These are phyloP conservation scores for Lophotriccus pileatus DNA, from an alignment of 2,797 vertebrate species.

Conservation along the genomic window DNA sequence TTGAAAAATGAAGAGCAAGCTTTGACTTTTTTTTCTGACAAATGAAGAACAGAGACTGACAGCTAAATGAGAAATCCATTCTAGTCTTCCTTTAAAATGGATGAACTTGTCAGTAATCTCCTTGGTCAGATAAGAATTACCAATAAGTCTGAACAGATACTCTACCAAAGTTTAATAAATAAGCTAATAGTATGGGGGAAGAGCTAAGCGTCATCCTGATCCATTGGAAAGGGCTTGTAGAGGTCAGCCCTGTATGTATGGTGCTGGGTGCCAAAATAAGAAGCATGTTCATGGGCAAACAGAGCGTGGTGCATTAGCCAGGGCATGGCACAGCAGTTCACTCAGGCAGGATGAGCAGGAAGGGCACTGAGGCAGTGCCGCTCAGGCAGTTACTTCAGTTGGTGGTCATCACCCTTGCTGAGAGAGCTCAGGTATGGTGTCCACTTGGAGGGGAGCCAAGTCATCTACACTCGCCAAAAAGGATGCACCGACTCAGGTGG, in stretches of 20 bases:
- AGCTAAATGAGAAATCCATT: constrained; percentile 63
- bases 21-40: constrained; percentile 47
- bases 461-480: not conserved
- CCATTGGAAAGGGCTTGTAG: not conserved
- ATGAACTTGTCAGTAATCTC: constrained; percentile 57
- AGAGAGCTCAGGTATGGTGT: not conserved
- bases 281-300: not conserved
- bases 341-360: fast-evolving
- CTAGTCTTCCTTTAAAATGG: constrained; percentile 41
- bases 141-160: constrained; percentile 28
- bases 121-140: constrained; percentile 52
- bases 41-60: constrained; percentile 52
- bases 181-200: not conserved
- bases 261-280: not conserved
- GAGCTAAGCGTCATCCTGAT: not conserved
- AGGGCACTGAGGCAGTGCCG: not conserved
- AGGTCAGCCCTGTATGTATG: not conserved
- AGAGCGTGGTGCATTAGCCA: not conserved
- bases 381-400: not conserved
- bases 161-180: constrained; percentile 45
- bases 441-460: not conserved
- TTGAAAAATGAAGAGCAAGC: constrained; percentile 57
- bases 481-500: fast-evolving
- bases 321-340: fast-evolving
- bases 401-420: not conserved